These are phyloP conservation scores for Drosophila multiciliata DNA, from an alignment of 2,888 invertebrate genomes.

Conservation along the genomic window DNA sequence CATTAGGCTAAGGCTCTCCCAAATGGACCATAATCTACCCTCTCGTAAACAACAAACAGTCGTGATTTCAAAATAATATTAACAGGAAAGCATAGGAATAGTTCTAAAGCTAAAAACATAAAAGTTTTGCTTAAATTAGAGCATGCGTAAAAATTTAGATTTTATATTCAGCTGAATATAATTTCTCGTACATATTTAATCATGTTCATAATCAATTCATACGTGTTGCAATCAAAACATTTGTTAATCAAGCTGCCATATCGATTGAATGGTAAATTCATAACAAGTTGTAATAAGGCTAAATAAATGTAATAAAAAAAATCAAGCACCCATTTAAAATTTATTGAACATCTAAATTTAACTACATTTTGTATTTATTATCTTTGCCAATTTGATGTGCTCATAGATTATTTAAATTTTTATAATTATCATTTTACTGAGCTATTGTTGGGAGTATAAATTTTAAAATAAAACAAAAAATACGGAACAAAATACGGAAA, in stretches of 20 bases:
- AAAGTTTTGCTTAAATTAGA: background rate
- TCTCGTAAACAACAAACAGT: constrained; percentile 7
- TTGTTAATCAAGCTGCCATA: background rate
- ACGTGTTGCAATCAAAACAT: background rate
- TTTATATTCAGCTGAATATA: background rate
- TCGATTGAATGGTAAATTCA: background rate
- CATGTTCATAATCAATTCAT: background rate
- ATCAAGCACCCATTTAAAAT: constrained; percentile 46
- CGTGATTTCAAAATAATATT: too few relatives aligned
- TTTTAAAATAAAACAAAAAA: constrained; percentile 31
- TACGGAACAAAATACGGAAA: constrained; percentile 16
- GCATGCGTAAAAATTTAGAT: too few relatives aligned
- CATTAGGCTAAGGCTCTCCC: constrained; percentile 31
- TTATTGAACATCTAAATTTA: constrained; percentile 47
- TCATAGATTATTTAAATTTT: constrained; percentile 53
- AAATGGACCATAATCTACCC: constrained; percentile 16
- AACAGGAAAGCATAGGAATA: background rate
- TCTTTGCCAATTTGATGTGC: constrained; percentile 6
- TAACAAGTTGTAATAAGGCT: background rate
- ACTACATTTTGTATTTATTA: constrained; percentile 20
- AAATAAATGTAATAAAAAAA: too few relatives aligned
- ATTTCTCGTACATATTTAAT: background rate
- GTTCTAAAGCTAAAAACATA: background rate
- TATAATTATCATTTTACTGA: constrained; percentile 32
- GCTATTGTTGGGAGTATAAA: constrained; percentile 8